These are phyloP conservation scores for Agrochola macilenta DNA, from an alignment of 2,888 invertebrate species.

Conservation along the genomic window DNA sequence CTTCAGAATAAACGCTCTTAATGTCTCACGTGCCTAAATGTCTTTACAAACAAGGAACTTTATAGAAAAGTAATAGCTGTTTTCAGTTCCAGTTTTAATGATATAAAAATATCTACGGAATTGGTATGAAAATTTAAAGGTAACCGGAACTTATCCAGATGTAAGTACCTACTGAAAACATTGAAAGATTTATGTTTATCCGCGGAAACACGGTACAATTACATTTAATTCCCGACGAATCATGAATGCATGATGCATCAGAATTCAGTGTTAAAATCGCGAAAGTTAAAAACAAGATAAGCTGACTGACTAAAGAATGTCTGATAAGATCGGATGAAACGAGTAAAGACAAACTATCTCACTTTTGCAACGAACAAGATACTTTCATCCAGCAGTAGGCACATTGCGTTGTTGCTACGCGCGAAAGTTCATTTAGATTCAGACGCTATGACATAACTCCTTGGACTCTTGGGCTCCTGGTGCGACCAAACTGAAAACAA, in stretches of 20 bases:
- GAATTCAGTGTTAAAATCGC: slow-evolving; percentile 8
- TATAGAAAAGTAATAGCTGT: no score
- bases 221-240: neutral
- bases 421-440: slow-evolving; percentile 19
- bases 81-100: no score
- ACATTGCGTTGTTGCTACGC: slow-evolving; percentile 21
- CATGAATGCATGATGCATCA: slow-evolving; percentile 1
- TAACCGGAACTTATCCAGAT: no score
- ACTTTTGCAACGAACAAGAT: slow-evolving; percentile 13
- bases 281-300: slow-evolving; percentile 25
- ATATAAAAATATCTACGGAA: no score
- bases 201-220: no score
- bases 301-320: slow-evolving; percentile 4
- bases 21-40: no score
- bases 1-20: no score
- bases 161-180: no score
- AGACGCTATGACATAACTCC: slow-evolving; percentile 36
- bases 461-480: slow-evolving; percentile 7
- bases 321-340: slow-evolving; percentile 25
- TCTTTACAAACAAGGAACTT: no score
- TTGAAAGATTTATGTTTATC: no score
- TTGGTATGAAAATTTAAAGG: no score
- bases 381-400: slow-evolving; percentile 19
- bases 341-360: slow-evolving; percentile 21
- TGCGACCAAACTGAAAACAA: neutral